A percentile compares a stretch with the other conserved stretches of the same genome.
Conservation (phyloP, 2,113 vertebrate genomes). For the Anas platyrhynchos region DNA sequence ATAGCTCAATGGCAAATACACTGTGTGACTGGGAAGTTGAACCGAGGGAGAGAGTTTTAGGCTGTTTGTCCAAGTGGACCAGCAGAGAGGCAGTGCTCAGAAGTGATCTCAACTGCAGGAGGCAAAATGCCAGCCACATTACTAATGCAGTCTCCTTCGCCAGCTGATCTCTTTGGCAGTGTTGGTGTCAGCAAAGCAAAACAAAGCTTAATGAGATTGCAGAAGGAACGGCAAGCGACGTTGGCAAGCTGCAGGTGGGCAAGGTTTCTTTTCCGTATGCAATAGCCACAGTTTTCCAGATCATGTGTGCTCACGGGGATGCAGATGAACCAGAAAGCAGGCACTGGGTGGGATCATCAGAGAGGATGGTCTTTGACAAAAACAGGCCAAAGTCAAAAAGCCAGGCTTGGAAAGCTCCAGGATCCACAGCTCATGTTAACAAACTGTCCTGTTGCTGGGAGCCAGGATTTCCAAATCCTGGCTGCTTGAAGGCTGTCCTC, state of each 20-base stretch:
- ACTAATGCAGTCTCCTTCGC: background rate
- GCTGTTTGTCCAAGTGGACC: accelerated
- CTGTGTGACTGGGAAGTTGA: background rate
- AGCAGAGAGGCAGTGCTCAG: background rate
- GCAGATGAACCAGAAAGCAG: background rate
- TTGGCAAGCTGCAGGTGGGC: background rate
- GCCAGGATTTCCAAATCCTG: background rate
- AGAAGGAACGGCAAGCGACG: background rate
- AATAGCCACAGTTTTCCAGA: background rate
- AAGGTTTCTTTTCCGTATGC: background rate
- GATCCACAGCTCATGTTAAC: background rate
- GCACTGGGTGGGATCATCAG: background rate
- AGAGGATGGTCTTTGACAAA: background rate
- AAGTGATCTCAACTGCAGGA: conserved; percentile 46
- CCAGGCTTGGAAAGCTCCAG: background rate
- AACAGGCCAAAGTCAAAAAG: background rate
- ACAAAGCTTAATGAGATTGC: background rate
- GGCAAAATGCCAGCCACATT: conserved; percentile 44
- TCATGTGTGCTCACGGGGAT: background rate
- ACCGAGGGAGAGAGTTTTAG: background rate
- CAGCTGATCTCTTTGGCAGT: conserved; percentile 42
- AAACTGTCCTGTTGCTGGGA: background rate
- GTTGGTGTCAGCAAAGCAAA: conserved; percentile 20
- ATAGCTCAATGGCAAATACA: background rate
- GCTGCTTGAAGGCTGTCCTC: background rate